Evolutionary conservation across 2,113 vertebrate species (phyloP).

Genomic region (Pavo muticus): DNA sequence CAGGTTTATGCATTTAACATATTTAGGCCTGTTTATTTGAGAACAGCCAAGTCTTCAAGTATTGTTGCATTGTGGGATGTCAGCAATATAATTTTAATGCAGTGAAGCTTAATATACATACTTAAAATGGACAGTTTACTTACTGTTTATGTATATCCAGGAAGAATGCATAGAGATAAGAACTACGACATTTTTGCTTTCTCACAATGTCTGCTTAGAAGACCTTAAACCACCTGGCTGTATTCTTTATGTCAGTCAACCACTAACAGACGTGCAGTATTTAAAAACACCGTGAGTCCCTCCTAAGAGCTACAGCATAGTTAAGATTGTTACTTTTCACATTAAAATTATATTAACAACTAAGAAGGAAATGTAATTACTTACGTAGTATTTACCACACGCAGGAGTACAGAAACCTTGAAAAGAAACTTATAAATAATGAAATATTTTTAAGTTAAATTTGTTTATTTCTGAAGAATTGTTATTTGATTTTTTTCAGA

Average conservation of each 20-base stretch:
- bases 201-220: not conserved
- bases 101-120: not conserved
- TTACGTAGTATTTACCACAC: not conserved
- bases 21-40: not conserved
- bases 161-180: not conserved
- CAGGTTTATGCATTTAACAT: accelerated
- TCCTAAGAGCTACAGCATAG: not conserved
- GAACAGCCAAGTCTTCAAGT: not conserved
- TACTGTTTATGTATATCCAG: not conserved
- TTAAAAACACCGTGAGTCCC: not conserved
- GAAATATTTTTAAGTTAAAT: not conserved
- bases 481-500: conserved; percentile 61
- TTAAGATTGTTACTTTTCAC: not conserved
- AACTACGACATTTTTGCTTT: not conserved
- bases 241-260: not conserved
- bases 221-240: not conserved
- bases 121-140: not conserved
- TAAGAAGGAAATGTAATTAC: not conserved
- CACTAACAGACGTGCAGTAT: not conserved
- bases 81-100: not conserved
- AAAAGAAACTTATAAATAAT: not conserved
- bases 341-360: not conserved
- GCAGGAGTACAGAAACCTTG: not conserved
- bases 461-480: not conserved
- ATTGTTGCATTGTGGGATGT: not conserved